phyloP scores from a whole-genome alignment of 2,888 invertebrate genomes.

The Diadegma fenestrale region DNA sequence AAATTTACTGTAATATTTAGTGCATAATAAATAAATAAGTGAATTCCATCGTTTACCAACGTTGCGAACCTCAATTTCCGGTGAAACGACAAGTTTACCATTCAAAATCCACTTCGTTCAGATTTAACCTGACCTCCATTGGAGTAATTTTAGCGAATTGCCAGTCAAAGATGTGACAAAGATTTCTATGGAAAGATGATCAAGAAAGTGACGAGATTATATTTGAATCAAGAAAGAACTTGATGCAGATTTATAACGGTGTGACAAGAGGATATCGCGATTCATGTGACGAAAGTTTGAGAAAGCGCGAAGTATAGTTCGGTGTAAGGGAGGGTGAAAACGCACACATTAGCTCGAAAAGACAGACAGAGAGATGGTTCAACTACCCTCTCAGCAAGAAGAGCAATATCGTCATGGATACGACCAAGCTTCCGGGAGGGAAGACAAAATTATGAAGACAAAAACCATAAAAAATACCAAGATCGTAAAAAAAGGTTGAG shows the following conservation, averaged over 20 bases:
- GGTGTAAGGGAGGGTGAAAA: slow-evolving; percentile 21
- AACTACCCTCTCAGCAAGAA: slow-evolving; percentile 27
- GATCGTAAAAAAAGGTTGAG: background rate
- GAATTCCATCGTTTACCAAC: no score
- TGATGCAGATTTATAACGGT: background rate
- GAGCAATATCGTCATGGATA: slow-evolving; percentile 59
- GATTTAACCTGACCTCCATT: no score
- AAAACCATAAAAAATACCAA: slow-evolving; percentile 7
- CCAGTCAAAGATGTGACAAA: background rate
- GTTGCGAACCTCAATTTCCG: no score
- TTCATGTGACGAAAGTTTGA: background rate
- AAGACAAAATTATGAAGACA: slow-evolving; percentile 5
- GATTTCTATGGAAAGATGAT: background rate
- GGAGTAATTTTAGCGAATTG: no score
- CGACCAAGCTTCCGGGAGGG: slow-evolving; percentile 44
- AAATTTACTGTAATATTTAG: no score
- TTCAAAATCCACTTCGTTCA: no score
- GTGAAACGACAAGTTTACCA: no score
- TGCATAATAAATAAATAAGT: no score
- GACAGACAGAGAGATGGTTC: slow-evolving; percentile 9
- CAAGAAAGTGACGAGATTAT: background rate
- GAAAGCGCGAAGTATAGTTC: slow-evolving; percentile 11
- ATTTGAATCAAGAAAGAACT: background rate
- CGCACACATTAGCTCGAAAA: background rate
- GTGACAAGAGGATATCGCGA: background rate